Evolutionary conservation across 2,797 vertebrate species (phyloP), one percentile per base, ranked within the genome.

Genomic region (Taeniopygia guttata): DNA sequence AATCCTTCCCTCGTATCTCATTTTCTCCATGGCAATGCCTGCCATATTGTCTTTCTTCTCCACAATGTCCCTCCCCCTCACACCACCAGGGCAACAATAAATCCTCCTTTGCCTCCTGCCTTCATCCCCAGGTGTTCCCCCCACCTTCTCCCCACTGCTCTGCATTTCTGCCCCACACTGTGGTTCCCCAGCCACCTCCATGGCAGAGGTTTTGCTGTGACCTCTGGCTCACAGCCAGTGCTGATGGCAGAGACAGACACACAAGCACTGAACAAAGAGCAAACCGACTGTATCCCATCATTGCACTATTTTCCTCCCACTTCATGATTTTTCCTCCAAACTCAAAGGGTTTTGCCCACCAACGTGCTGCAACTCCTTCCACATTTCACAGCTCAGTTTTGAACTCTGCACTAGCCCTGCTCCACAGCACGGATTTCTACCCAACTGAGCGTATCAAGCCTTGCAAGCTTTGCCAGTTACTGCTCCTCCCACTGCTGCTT

Each of bases 381-480:
- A 16, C 2, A 0, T 45, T 84, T 85, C 68, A 84, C 63, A 38
- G n/a, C 13, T 56, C 1, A 0, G 46, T 64, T 75, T 64, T 48
- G 52, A 93, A 56, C 63, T 84, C 67, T 32, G 55, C 58, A 30
- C 29, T 8, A 0, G 27, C 30, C 9, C 42, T 27, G 62, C 77
- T 91, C 51, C 63, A 23, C 20, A 19, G 69, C 49, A 67, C 54
- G 29, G 66, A 75, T 5, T 80, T 60, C 76, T 23, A 72, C 69
- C 25, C n/a, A 32, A 1, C 15, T 23, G 38, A 81, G 62, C 59
- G 55, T 0, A 79, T 5, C n/a, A 49, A 80, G 58, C 70, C 68
- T 89, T 77, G 74, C 67, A 84, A 87, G 77, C 78, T 70, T 38
- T 95, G 92, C 93, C 84, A 89, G 18, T 27, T 74, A 84, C 72